Evolutionary conservation across 1,140 invertebrate species (phyloP), one percentile per base, ranked within the genome.

Genomic region (Temnothorax nylanderi): DNA sequence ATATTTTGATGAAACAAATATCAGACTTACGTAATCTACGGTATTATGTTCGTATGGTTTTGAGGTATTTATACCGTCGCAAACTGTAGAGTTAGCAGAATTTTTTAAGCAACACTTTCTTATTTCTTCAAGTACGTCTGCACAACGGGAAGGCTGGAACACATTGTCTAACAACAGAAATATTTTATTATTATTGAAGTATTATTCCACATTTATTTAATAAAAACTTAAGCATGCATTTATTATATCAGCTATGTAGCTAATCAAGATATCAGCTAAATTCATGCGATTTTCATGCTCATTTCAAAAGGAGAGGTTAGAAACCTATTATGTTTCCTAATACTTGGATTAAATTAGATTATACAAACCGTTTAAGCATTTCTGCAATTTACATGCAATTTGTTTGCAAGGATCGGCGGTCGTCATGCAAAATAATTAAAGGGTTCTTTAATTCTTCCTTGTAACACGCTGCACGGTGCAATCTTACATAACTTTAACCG

Each of bases 331-430:
- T 13, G 11, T 16, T 32, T 7, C 16, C 16, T 7, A 21, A 41
- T 26, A 34, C 0, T 13, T 41, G 2, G 5, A 67, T 16, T 54
- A 26, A 32, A 49, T 21, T 58, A 49, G 78, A 49, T 26, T 37
- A 51, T 18, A 58, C 88, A 91, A 96, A 98, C 97, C 96, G 95
- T 96, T 95, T 86, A 98, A 96, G 94, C 97, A 98, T 91, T 96
- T 96, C 95, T 98, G 97, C 90, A 98, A 97, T 89, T 96, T 96
- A 94, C 97, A 98, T 65, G 97, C 97, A 90, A 96, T 96, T 92
- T 93, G 93, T 95, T 98, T 98, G 93, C 97, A 98, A 11, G 97
- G 97, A 95, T 98, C 97, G 54, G 7, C 0, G 8, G 87, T 92
- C 87, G 89, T 89, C 94, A 95, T 95, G n/a, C 76, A 86, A 18